These are phyloP conservation scores for Euwallacea fornicatus DNA, from an alignment of 1,140 invertebrate species.

Conservation along the genomic window DNA sequence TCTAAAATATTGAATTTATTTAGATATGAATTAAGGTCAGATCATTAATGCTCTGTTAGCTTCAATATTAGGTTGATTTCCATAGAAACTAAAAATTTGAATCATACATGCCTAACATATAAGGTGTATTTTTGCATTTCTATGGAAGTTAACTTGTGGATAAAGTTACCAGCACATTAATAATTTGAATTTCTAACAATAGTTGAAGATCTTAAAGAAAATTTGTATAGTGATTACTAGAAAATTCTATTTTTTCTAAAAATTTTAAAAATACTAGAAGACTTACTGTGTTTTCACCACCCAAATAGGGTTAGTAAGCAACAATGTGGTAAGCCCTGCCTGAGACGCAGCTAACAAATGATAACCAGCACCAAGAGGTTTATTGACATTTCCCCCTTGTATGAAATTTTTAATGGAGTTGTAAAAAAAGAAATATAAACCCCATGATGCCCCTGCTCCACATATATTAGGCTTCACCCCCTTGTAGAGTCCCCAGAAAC, in stretches of 20 bases:
- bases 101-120: too few species aligned
- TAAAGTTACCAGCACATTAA: too few species aligned
- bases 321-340: constrained; percentile 87
- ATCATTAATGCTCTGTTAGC: too few species aligned
- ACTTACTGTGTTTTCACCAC: constrained; percentile 93
- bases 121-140: too few species aligned
- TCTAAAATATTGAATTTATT: constrained; percentile 34
- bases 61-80: too few species aligned
- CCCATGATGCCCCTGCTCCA: constrained; percentile 96
- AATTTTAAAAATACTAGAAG: neutral
- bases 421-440: constrained; percentile 97
- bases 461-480: constrained; percentile 94
- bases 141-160: too few species aligned
- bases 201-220: neutral
- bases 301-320: constrained; percentile 97
- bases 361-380: constrained; percentile 73
- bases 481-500: constrained; percentile 87
- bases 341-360: constrained; percentile 90
- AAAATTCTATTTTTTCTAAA: neutral
- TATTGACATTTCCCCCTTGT: constrained; percentile 77
- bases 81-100: too few species aligned
- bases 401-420: constrained; percentile 89
- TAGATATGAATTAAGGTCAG: constrained; percentile 22
- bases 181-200: constrained; percentile 29
- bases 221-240: neutral